Conservation (phyloP, 2,113 vertebrate genomes). For the Phaethon lepturus region DNA sequence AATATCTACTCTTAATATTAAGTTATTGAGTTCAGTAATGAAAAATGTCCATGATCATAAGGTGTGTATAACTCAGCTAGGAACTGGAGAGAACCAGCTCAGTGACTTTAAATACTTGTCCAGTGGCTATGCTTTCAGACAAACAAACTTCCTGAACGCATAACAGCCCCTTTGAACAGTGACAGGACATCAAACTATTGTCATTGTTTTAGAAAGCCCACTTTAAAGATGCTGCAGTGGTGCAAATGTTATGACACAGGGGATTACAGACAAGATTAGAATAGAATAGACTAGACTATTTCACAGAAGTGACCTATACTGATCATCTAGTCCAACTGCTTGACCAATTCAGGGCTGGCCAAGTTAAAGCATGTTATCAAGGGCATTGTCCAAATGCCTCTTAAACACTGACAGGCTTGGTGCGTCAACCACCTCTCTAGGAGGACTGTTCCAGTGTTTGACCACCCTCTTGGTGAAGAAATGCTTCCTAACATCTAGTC, state of each 20-base stretch:
- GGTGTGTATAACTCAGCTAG: not conserved
- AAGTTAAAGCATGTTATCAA: not conserved
- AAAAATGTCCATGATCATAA: not conserved
- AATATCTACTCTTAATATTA: not conserved
- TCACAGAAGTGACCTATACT: not conserved
- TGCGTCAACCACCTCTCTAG: not conserved
- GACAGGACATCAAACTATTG: not conserved
- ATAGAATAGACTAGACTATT: not conserved
- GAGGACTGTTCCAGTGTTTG: not conserved
- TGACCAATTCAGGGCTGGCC: not conserved
- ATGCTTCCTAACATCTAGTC: not conserved
- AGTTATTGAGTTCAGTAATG: not conserved
- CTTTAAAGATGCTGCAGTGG: not conserved
- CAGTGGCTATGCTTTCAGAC: not conserved
- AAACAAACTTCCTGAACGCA: not conserved
- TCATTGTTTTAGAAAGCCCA: not conserved
- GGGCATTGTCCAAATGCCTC: not conserved
- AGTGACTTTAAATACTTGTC: not conserved
- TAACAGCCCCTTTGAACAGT: not conserved
- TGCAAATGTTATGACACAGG: not conserved
- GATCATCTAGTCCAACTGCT: not conserved
- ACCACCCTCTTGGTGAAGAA: not conserved
- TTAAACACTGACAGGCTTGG: not conserved
- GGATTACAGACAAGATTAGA: not conserved
- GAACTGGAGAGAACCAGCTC: not conserved